A percentile compares a stretch with the other conserved stretches of the same genome.
Evolutionary conservation across 1,140 invertebrate species (phyloP).

Genomic region (Apis florea): DNA sequence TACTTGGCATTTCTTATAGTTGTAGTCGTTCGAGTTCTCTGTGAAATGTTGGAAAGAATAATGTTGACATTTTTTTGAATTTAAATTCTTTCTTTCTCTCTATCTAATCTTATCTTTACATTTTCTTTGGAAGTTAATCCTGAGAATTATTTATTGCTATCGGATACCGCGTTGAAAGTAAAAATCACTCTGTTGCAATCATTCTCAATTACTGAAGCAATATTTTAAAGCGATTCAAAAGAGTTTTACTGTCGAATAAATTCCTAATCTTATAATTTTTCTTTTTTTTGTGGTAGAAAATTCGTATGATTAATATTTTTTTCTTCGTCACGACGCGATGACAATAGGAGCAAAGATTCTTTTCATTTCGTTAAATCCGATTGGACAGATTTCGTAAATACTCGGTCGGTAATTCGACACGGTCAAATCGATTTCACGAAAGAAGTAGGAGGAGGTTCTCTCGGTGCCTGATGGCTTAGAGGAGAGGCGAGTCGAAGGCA

Average conservation of each 20-base stretch:
- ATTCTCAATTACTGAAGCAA: too few species aligned
- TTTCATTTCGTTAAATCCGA: too few species aligned
- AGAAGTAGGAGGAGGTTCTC: conserved; percentile 36
- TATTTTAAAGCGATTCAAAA: too few species aligned
- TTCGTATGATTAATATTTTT: neutral
- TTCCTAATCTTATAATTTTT: too few species aligned
- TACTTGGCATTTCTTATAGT: too few species aligned
- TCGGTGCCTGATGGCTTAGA: conserved; percentile 45
- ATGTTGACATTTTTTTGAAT: neutral
- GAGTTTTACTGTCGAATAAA: too few species aligned
- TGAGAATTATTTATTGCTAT: too few species aligned
- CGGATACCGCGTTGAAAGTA: too few species aligned
- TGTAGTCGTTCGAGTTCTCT: neutral
- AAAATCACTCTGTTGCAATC: too few species aligned
- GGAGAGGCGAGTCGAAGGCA: neutral
- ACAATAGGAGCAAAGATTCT: too few species aligned
- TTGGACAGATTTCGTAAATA: conserved; percentile 33
- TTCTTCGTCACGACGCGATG: neutral
- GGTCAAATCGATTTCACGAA: conserved; percentile 62
- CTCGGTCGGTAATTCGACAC: conserved; percentile 46
- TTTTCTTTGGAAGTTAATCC: too few species aligned
- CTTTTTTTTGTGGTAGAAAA: neutral
- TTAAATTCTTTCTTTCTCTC: neutral
- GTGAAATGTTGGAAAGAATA: neutral
- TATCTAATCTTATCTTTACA: too few species aligned